Percentiles rank a stretch among this genome's conserved stretches.
Conservation (phyloP, 2,797 vertebrate species). For the Phyllotis vaccarum region DNA sequence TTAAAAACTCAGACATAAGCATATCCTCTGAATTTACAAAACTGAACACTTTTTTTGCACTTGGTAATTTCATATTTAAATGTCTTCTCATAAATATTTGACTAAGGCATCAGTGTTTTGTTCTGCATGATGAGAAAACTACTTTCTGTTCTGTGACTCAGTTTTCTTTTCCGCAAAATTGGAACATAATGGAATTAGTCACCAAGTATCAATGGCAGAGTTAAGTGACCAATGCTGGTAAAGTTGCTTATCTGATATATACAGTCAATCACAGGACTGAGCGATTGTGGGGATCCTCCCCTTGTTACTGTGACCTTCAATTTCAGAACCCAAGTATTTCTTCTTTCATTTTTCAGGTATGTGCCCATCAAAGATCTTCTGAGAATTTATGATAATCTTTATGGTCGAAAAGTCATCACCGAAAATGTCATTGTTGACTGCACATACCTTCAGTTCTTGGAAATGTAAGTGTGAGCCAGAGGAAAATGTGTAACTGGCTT, state of each 20-base stretch:
- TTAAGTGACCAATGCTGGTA: background rate
- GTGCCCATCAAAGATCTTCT: slow-evolving; percentile 88
- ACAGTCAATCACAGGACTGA: background rate
- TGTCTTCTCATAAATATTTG: background rate
- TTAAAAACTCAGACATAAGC: background rate
- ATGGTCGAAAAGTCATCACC: slow-evolving; percentile 85
- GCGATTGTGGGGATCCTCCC: no score
- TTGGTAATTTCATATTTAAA: background rate
- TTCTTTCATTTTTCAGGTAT: slow-evolving; percentile 85
- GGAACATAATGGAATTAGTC: background rate
- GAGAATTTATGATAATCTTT: slow-evolving; percentile 88
- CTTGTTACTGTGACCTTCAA: background rate
- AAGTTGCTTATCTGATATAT: background rate
- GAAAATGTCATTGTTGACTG: slow-evolving; percentile 87
- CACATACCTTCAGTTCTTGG: slow-evolving; percentile 87
- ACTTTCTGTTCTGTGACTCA: background rate
- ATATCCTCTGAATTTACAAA: background rate
- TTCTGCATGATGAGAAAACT: background rate
- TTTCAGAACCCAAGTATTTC: background rate
- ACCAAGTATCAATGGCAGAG: background rate
- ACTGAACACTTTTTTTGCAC: background rate
- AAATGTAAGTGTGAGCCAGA: slow-evolving; percentile 85
- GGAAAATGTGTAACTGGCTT: background rate
- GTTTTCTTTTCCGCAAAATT: background rate
- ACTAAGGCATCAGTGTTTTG: background rate